Conservation (phyloP, 2,797 vertebrate genomes). For the Triplophysa bombifrons region DNA sequence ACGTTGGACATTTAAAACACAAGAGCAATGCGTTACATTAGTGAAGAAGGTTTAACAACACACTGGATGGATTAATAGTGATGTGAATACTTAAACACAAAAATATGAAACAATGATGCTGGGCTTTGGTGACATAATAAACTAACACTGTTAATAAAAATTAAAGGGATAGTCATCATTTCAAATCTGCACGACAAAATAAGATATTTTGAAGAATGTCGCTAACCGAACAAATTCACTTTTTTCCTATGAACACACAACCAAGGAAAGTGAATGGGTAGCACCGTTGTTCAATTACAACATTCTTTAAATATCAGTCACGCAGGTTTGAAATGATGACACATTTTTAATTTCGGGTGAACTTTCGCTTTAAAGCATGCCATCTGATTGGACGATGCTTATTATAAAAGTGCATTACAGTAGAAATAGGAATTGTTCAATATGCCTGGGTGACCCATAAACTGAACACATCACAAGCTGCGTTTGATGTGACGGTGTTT, state of each 20-base stretch:
- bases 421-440: too few species aligned
- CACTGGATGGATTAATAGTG: not conserved
- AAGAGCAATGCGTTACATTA: conserved; percentile 1
- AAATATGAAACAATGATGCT: conserved; percentile 12
- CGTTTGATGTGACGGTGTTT: too few species aligned
- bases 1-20: conserved; percentile 33
- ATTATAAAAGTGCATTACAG: not conserved
- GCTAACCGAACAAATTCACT: too few species aligned
- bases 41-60: conserved; percentile 25
- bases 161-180: too few species aligned
- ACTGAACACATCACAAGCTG: too few species aligned
- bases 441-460: not conserved
- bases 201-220: too few species aligned
- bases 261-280: not conserved
- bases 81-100: conserved; percentile 12
- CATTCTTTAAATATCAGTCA: too few species aligned
- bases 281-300: too few species aligned
- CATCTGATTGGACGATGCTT: not conserved
- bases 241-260: too few species aligned
- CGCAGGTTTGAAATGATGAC: too few species aligned
- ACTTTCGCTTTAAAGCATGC: not conserved
- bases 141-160: not conserved
- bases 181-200: too few species aligned
- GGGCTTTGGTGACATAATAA: not conserved
- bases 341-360: too few species aligned